These are phyloP conservation scores for Ramphastos sulfuratus DNA, from an alignment of 2,113 vertebrate genomes.

Conservation along the genomic window DNA sequence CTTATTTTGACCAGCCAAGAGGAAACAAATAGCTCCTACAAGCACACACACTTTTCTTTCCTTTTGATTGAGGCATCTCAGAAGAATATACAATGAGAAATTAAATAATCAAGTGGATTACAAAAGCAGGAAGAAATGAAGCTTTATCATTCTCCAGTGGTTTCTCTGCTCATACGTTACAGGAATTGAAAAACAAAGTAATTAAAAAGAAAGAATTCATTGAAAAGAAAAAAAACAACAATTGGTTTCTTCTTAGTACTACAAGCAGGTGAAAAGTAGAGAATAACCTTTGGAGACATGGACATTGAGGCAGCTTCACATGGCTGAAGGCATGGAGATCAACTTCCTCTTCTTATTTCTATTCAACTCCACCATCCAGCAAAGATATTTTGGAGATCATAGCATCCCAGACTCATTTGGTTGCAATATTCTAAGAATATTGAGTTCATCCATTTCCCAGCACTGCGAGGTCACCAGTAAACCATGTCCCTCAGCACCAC, in stretches of 20 bases:
- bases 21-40: constrained; percentile 26
- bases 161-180: constrained; percentile 28
- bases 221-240: background rate
- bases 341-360: fast-evolving
- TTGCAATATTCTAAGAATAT: too few species aligned
- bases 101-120: background rate
- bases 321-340: background rate
- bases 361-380: background rate
- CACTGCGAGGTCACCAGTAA: too few species aligned
- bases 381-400: background rate
- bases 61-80: background rate
- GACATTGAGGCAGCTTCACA: fast-evolving
- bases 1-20: background rate
- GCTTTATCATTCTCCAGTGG: constrained; percentile 55
- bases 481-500: too few species aligned
- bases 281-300: background rate
- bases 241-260: background rate
- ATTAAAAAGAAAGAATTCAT: background rate
- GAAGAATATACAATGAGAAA: constrained; percentile 61
- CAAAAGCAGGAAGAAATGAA: constrained; percentile 70
- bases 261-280: background rate
- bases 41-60: constrained; percentile 35
- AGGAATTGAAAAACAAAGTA: background rate
- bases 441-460: too few species aligned
- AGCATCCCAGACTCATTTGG: too few species aligned